Percentiles rank a stretch among this genome's conserved stretches.
Conservation (phyloP, 2,113 vertebrate genomes). For the Corynorhinus townsendii region DNA sequence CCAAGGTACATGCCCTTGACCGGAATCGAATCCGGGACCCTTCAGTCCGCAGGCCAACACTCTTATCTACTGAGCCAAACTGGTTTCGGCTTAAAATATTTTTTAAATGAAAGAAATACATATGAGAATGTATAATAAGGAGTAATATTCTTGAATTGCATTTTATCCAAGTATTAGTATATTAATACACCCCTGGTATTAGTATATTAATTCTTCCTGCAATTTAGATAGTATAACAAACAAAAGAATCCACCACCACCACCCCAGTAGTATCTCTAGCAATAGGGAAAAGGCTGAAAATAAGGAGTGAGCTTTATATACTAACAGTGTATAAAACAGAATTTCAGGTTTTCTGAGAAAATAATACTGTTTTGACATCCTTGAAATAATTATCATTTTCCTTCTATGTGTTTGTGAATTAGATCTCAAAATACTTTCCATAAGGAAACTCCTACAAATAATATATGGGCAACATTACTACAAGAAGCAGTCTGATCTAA, state of each 20-base stretch:
- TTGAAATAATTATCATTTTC: conserved; percentile 10
- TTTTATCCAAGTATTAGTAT: background rate
- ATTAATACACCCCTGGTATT: background rate
- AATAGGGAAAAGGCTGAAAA: background rate
- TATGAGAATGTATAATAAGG: background rate
- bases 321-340: background rate
- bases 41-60: too few species aligned
- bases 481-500: background rate
- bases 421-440: background rate
- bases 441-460: conserved; percentile 9
- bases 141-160: background rate
- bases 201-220: background rate
- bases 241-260: too few species aligned
- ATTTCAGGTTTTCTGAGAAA: background rate
- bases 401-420: background rate
- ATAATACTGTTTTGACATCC: background rate
- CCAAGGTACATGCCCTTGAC: too few species aligned
- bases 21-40: too few species aligned
- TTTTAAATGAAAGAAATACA: background rate
- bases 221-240: background rate
- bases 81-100: too few species aligned
- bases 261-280: background rate
- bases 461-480: background rate
- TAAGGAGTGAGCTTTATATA: background rate
- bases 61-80: too few species aligned